Percentiles rank a stretch among this genome's conserved stretches.
Evolutionary conservation across 2,888 invertebrate species (phyloP).

Genomic region (Mantis religiosa): DNA sequence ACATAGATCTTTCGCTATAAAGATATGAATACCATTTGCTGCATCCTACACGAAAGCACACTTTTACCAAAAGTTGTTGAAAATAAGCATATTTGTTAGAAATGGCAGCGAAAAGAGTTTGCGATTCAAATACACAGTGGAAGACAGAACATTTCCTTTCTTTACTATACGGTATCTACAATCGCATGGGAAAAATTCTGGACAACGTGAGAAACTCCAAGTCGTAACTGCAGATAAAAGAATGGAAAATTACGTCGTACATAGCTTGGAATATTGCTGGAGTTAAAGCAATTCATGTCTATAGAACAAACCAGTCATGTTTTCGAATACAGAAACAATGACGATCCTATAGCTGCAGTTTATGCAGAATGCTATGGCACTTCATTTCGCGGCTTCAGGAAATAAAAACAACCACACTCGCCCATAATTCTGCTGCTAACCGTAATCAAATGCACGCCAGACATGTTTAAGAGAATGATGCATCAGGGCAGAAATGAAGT

Average conservation of each 20-base stretch:
- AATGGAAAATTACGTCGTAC: not conserved
- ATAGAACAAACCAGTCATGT: not conserved
- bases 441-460: not conserved
- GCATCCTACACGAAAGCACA: too few species aligned
- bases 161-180: not conserved
- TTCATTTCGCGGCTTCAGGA: not conserved
- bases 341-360: too few species aligned
- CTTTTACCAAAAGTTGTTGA: too few species aligned
- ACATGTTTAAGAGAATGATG: not conserved
- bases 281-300: not conserved
- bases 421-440: not conserved
- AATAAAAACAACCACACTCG: not conserved
- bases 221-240: not conserved
- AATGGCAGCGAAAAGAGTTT: not conserved
- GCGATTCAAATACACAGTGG: not conserved
- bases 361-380: not conserved
- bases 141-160: not conserved
- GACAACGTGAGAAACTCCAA: not conserved
- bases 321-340: too few species aligned
- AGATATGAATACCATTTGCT: too few species aligned
- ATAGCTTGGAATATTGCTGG: not conserved
- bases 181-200: not conserved
- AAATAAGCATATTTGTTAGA: too few species aligned
- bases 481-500: not conserved
- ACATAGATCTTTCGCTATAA: too few species aligned